Evolutionary conservation across 2,113 vertebrate genomes (phyloP).

Genomic region (Dendrocopos noguchii): DNA sequence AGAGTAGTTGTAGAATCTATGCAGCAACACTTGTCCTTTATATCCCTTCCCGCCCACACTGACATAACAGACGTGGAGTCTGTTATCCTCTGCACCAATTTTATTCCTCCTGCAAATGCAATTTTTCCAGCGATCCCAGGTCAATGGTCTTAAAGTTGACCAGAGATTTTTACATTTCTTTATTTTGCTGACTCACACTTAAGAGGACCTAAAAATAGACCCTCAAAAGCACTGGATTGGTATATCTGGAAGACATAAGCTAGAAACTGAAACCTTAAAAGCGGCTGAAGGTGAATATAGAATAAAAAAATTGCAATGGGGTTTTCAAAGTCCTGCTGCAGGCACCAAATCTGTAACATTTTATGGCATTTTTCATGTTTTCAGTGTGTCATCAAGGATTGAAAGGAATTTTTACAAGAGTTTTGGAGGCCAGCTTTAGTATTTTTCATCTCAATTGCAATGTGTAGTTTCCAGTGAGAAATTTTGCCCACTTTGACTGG

Average conservation of each 20-base stretch:
- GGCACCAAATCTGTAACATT: neutral
- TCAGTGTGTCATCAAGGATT: neutral
- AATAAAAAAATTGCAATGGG: neutral
- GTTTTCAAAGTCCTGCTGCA: neutral
- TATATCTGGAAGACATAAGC: neutral
- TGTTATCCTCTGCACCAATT: neutral
- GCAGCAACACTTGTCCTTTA: constrained; percentile 5
- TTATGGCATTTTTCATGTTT: neutral
- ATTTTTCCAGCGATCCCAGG: neutral
- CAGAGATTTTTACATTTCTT: neutral
- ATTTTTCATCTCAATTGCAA: neutral
- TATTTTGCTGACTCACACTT: neutral
- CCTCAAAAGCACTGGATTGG: neutral
- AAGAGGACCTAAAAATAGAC: neutral
- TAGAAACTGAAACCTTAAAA: neutral
- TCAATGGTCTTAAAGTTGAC: neutral
- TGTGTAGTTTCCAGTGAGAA: neutral
- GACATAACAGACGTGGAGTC: neutral
- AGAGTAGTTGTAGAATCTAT: constrained; percentile 28
- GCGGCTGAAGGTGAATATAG: neutral
- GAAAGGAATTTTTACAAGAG: neutral
- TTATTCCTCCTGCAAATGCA: neutral
- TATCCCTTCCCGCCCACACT: neutral
- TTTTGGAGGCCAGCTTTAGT: neutral
- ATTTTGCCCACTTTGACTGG: neutral